Evolutionary conservation across 2,797 vertebrate genomes (phyloP), one percentile per base, ranked within the genome.

Genomic region (Poeciliopsis paucimaculata): DNA sequence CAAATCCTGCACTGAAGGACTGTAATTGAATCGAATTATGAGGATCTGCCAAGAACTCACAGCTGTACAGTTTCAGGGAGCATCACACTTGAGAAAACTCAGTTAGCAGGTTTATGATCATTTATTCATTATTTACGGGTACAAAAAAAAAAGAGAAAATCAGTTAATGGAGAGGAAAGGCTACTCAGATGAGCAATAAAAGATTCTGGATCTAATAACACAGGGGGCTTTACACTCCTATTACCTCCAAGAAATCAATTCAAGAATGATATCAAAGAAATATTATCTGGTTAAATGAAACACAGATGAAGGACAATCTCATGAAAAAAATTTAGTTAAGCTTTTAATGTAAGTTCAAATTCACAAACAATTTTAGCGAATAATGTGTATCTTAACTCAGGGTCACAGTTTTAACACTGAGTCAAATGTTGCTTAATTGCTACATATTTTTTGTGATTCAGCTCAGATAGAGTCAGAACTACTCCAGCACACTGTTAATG

Each of bases 21-120:
- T 26, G 26, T 71, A 45, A 71, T 28, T 46, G 26, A 71, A 71
- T 71, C 12, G 11, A 45, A 45, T 70, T 11, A 23, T 0, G 66
- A 70, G 23, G 23, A n/a, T 46, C 51, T 62, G 71, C 43, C 41
- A 46, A 47, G 28, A 53, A 20, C 3, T 41, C 36, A 26, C 39
- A 43, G 41, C 66, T 70, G 66, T 15, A 70, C 70, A 57, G 64
- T 88, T 91, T 91, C 89, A 87, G 80, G 62, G 76, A 88, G 84
- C 68, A 12, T 68, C 72, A 91, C 76, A 72, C 78, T 89, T 90
- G 76, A 83, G 70, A 86, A 91, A 95, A 94, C 83, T 82, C 87
- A 89, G 87, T 92, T 88, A 87, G 76, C 76, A 93, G 86, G 92
- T 90, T 82, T 90, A 90, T 89, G 82, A 77, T 83, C 78, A 79